A percentile compares a stretch with the other conserved stretches of the same genome.
Evolutionary conservation across 2,888 invertebrate genomes (phyloP).

Genomic region (Laspeyria flexula): DNA sequence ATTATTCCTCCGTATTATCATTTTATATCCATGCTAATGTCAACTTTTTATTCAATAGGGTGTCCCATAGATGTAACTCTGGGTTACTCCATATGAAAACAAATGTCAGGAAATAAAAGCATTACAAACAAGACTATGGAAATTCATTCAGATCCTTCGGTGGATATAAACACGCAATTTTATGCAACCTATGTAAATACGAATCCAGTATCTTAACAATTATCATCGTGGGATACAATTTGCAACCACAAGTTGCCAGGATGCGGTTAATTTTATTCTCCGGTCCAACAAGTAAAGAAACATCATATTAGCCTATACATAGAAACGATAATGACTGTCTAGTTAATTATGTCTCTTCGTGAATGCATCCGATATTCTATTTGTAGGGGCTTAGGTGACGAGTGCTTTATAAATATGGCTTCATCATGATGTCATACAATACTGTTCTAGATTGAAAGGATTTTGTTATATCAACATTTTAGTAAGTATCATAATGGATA

Average conservation of each 20-base stretch:
- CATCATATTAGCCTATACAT: slow-evolving; percentile 4
- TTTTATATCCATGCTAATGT: too few relatives aligned
- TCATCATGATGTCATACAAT: slow-evolving; percentile 43
- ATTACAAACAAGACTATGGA: too few relatives aligned
- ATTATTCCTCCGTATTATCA: too few relatives aligned
- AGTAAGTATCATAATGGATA: background rate
- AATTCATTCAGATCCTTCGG: too few relatives aligned
- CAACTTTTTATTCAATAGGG: too few relatives aligned
- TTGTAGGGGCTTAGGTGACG: slow-evolving; percentile 22
- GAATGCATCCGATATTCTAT: slow-evolving; percentile 9
- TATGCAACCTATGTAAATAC: too few relatives aligned
- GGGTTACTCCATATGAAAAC: too few relatives aligned
- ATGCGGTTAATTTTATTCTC: slow-evolving; percentile 39
- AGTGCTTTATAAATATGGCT: slow-evolving; percentile 38
- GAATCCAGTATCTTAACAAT: background rate
- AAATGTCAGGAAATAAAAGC: too few relatives aligned
- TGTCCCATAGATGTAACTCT: too few relatives aligned
- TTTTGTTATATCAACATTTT: slow-evolving; percentile 28
- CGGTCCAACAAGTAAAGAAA: too few relatives aligned
- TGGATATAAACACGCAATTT: too few relatives aligned
- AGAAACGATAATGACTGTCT: slow-evolving; percentile 4
- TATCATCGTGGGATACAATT: slow-evolving; percentile 30
- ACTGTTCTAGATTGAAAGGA: slow-evolving; percentile 37
- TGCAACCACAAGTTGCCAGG: slow-evolving; percentile 33
- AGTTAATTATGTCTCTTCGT: slow-evolving; percentile 19